Conservation (phyloP, 2,888 invertebrate species). For the Drosophila yooni region DNA sequence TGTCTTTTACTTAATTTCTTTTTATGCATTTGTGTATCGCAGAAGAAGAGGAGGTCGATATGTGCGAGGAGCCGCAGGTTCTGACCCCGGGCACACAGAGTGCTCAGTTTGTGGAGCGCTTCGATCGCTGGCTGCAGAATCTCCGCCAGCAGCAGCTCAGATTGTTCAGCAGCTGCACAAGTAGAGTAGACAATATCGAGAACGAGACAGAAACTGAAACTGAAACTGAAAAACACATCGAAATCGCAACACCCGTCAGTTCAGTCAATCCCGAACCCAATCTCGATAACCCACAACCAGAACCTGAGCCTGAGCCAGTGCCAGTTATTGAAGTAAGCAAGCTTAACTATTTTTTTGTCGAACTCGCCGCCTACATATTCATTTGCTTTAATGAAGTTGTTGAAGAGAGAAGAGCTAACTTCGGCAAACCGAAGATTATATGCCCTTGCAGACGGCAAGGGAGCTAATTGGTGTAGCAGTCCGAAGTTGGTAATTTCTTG, state of each 20-base stretch:
- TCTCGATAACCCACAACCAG: conserved; percentile 30
- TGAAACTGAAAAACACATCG: conserved; percentile 14
- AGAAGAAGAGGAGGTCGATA: conserved; percentile 56
- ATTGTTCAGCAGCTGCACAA: conserved; percentile 72
- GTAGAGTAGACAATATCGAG: conserved; percentile 68
- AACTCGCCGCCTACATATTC: conserved; percentile 8
- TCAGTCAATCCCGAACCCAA: conserved; percentile 19
- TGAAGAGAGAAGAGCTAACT: conserved; percentile 5
- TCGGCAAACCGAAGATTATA: conserved; percentile 20
- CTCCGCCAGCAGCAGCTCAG: conserved; percentile 70
- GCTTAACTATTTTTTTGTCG: conserved; percentile 27
- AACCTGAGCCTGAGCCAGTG: conserved; percentile 27
- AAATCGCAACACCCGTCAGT: conserved; percentile 9
- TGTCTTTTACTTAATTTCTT: conserved; percentile 51
- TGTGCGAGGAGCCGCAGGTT: conserved; percentile 51
- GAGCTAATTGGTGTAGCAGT: background rate
- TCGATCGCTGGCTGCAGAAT: conserved; percentile 72
- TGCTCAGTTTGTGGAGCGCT: conserved; percentile 66
- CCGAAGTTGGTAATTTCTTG: background rate
- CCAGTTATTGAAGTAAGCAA: conserved; percentile 61
- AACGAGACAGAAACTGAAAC: conserved; percentile 48
- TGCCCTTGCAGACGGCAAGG: background rate
- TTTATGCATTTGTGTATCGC: conserved; percentile 59
- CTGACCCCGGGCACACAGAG: conserved; percentile 63
- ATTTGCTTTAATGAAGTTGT: conserved; percentile 24